A percentile compares a stretch with the other conserved stretches of the same genome.
Evolutionary conservation across 2,113 vertebrate species (phyloP).

Genomic region (Murina feae): DNA sequence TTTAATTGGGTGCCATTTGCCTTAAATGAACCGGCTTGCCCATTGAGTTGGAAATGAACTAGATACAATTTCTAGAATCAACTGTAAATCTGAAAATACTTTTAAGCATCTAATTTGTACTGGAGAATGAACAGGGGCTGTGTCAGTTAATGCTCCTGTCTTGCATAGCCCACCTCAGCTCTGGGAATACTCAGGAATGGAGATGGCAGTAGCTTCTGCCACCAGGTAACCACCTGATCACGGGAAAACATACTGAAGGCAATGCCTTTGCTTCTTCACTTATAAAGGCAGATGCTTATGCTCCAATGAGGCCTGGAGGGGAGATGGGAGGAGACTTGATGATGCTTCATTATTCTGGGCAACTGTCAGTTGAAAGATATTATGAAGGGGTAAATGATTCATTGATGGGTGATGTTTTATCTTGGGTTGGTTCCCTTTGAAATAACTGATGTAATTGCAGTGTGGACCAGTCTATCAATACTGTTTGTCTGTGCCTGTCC

Average conservation of each 20-base stretch:
- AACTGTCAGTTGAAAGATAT: background rate
- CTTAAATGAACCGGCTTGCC: conserved; percentile 54
- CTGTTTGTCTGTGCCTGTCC: background rate
- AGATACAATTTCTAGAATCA: conserved; percentile 57
- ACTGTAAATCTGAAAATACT: conserved; percentile 53
- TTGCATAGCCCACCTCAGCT: background rate
- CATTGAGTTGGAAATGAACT: conserved; percentile 58
- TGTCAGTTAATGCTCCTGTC: background rate
- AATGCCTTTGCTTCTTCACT: background rate
- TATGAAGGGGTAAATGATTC: background rate
- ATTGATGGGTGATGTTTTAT: background rate
- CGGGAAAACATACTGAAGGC: background rate
- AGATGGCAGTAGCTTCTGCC: background rate
- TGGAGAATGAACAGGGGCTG: conserved; percentile 19
- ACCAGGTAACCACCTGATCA: background rate
- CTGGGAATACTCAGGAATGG: background rate
- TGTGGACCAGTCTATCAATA: background rate
- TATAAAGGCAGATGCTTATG: background rate
- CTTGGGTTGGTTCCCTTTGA: background rate
- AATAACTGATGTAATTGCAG: background rate
- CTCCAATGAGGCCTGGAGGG: background rate
- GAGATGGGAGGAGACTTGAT: background rate
- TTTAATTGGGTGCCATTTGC: conserved; percentile 61
- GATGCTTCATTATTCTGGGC: background rate
- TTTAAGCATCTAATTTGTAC: conserved; percentile 17